These are phyloP conservation scores for Pterocles orientalis DNA, from an alignment of 2,113 vertebrate species.

Conservation along the genomic window DNA sequence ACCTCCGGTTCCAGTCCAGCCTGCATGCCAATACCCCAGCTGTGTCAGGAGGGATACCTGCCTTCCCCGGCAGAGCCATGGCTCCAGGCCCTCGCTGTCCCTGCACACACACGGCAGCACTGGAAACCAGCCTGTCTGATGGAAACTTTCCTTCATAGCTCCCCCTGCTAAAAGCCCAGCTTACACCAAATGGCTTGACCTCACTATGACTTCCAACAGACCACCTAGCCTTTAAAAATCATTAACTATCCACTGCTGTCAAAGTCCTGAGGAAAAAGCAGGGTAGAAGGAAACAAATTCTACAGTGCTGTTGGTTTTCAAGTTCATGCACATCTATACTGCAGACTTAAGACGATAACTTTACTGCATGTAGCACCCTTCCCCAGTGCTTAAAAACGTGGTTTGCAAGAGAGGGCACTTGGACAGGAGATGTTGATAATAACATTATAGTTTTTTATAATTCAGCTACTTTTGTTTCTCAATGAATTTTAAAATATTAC, in stretches of 20 bases:
- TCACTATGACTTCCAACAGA: not conserved
- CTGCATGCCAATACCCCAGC: not conserved
- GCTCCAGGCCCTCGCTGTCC: not conserved
- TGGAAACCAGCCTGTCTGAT: not conserved
- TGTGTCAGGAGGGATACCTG: not conserved
- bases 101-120: not conserved
- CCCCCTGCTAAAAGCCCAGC: not conserved
- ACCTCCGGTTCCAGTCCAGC: not conserved
- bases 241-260: not conserved
- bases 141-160: not conserved
- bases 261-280: not conserved
- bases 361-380: not conserved
- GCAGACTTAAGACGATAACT: not conserved
- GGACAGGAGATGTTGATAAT: not conserved
- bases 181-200: not conserved
- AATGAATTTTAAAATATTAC: not conserved
- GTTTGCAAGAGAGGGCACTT: rapidly evolving
- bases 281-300: not conserved
- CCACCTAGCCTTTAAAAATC: not conserved
- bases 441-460: not conserved
- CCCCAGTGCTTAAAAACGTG: not conserved
- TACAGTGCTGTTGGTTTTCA: not conserved
- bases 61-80: not conserved
- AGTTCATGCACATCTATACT: rapidly evolving
- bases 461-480: not conserved